Evolutionary conservation across 2,113 vertebrate species (phyloP).

Genomic region (Tachysurus fulvidraco): DNA sequence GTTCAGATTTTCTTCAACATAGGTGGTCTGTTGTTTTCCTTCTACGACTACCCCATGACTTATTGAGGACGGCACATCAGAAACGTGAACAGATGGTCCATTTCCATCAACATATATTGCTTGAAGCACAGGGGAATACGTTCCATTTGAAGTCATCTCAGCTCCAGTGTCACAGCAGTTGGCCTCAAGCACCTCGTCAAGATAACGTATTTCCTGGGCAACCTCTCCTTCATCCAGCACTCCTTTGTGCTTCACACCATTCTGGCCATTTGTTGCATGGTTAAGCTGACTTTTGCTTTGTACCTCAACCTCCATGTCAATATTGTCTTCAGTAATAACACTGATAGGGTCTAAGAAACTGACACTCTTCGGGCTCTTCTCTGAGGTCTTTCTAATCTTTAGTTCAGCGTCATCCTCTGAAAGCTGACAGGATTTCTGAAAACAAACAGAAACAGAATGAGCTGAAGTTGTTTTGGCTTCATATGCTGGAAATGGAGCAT

Average conservation of each 20-base stretch:
- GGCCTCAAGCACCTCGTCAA: constrained; percentile 93
- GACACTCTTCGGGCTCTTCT: constrained; percentile 79
- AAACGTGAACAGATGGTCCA: constrained; percentile 67
- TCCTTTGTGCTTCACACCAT: constrained; percentile 76
- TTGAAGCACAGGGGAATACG: constrained; percentile 72
- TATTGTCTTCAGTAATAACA: constrained; percentile 72
- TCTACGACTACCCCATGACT: constrained; percentile 63
- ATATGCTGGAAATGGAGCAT: no score
- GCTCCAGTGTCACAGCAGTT: constrained; percentile 80
- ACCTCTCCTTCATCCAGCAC: constrained; percentile 82
- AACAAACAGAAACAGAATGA: constrained; percentile 45
- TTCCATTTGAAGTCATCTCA: constrained; percentile 84
- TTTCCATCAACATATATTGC: constrained; percentile 63
- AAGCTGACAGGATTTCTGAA: constrained; percentile 81
- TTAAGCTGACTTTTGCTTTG: constrained; percentile 73
- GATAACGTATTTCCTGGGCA: constrained; percentile 88
- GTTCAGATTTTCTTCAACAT: constrained; percentile 62
- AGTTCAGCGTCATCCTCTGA: constrained; percentile 84
- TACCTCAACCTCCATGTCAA: constrained; percentile 88
- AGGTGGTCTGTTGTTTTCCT: constrained; percentile 62
- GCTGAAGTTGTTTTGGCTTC: constrained; percentile 2
- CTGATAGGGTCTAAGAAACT: constrained; percentile 79
- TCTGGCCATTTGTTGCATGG: constrained; percentile 70
- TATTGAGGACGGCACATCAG: constrained; percentile 52
- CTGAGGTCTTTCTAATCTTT: constrained; percentile 56